phyloP scores from a whole-genome alignment of 92 coral and sea anemone species.

The Virgularia gustaviana region DNA sequence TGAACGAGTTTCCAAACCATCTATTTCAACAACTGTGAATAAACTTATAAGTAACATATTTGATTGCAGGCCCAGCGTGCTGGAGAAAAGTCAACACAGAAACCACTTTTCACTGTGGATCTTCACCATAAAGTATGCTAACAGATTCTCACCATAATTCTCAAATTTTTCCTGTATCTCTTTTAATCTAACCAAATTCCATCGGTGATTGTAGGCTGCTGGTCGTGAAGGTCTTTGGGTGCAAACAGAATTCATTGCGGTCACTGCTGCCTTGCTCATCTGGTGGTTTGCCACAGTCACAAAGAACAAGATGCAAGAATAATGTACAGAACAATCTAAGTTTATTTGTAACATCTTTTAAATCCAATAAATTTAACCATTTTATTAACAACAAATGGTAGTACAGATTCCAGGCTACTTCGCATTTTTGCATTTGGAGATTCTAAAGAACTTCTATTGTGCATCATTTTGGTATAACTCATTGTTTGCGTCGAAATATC shows the following conservation, averaged over 20 bases:
- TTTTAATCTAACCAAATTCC: no score
- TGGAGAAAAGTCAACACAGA: conserved; percentile 71
- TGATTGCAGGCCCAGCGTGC: conserved; percentile 79
- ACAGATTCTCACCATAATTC: background rate
- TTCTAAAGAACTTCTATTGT: no score
- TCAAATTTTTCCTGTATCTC: background rate
- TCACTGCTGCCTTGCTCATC: conserved; percentile 83
- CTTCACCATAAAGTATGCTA: conserved; percentile 71
- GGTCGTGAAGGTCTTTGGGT: conserved; percentile 98
- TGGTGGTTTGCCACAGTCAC: conserved; percentile 99
- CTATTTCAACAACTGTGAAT: no score
- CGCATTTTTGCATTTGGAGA: no score
- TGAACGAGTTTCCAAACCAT: no score
- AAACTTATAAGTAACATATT: no score
- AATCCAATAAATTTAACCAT: background rate
- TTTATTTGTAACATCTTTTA: background rate
- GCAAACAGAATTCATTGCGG: conserved; percentile 95
- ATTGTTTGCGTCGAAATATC: no score
- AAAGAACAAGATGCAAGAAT: conserved; percentile 90
- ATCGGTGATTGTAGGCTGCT: conserved; percentile 62
- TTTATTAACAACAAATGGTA: background rate
- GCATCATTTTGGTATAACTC: no score
- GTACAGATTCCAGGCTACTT: no score
- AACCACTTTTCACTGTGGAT: conserved; percentile 84
- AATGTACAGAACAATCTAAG: background rate